These are phyloP conservation scores for Oreochromis tanganicae DNA, from an alignment of 2,113 vertebrate species.

Conservation along the genomic window DNA sequence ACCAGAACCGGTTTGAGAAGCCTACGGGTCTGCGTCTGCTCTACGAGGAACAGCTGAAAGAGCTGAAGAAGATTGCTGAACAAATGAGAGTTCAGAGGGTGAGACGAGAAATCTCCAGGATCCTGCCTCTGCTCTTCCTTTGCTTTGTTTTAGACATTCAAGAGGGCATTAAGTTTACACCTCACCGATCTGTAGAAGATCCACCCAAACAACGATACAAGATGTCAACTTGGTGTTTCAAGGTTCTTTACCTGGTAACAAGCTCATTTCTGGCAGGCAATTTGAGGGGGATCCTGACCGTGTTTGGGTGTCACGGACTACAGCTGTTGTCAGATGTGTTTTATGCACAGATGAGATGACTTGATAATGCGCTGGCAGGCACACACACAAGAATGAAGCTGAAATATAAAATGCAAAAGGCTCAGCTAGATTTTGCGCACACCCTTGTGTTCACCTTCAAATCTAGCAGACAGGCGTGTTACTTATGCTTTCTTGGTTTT, in stretches of 20 bases:
- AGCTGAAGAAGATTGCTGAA: conserved; percentile 65
- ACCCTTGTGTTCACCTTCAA: conserved; percentile 12
- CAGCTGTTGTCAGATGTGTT: conserved; percentile 35
- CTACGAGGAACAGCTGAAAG: conserved; percentile 69
- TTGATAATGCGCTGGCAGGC: conserved; percentile 1
- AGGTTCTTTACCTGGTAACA: conserved; percentile 59
- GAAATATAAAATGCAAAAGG: not conserved
- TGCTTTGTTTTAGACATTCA: not conserved
- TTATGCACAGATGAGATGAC: conserved; percentile 42
- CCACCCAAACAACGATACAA: conserved; percentile 34
- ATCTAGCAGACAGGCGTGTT: conserved; percentile 3
- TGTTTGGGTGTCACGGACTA: conserved; percentile 37
- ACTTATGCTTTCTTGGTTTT: conserved; percentile 38
- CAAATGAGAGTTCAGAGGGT: conserved; percentile 67
- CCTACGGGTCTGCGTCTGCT: conserved; percentile 59
- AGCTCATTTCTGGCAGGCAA: conserved; percentile 51
- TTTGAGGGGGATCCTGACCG: conserved; percentile 23
- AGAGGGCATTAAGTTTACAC: conserved; percentile 16
- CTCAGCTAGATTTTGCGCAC: conserved; percentile 28
- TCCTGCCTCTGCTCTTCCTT: not conserved
- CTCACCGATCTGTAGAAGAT: conserved; percentile 26
- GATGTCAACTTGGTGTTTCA: conserved; percentile 63
- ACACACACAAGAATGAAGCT: not conserved
- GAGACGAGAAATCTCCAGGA: conserved; percentile 9
- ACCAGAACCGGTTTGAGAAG: conserved; percentile 54